Evolutionary conservation across 2,113 vertebrate genomes (phyloP).

Genomic region (Brachyhypopomus gauderio): DNA sequence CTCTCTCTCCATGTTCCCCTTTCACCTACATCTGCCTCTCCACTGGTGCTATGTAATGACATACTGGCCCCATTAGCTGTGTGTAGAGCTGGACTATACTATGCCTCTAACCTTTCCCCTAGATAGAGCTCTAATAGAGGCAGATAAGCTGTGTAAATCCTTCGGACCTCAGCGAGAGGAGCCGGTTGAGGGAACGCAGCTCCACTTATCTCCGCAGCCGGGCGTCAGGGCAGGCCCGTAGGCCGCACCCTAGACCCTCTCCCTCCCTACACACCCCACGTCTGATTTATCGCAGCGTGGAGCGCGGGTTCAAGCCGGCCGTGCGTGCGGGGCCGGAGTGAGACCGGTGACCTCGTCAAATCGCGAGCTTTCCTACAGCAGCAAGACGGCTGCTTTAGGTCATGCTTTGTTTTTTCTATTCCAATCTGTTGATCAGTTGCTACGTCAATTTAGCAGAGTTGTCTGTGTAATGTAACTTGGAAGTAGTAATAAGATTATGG

Average conservation of each 20-base stretch:
- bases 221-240: background rate
- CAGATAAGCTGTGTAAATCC: slow-evolving; percentile 56
- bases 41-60: slow-evolving; percentile 26
- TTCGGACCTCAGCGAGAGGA: slow-evolving; percentile 5
- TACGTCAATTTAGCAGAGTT: slow-evolving; percentile 18
- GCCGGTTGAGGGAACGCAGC: slow-evolving; percentile 40
- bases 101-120: slow-evolving; percentile 45
- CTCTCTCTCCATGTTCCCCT: slow-evolving; percentile 13
- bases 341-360: background rate
- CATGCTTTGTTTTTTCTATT: background rate
- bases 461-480: background rate
- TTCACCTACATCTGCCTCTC: slow-evolving; percentile 36
- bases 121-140: slow-evolving; percentile 34
- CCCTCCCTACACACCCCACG: background rate
- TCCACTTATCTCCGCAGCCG: slow-evolving; percentile 16
- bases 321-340: too few relatives aligned
- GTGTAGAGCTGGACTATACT: slow-evolving; percentile 37
- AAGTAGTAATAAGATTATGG: slow-evolving; percentile 7
- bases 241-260: background rate
- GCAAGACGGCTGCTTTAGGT: background rate
- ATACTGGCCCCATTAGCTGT: slow-evolving; percentile 46
- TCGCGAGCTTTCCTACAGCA: background rate
- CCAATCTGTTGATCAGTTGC: too few relatives aligned
- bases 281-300: background rate
- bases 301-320: background rate